These are phyloP conservation scores for Hippoglossus stenolepis DNA, from an alignment of 2,113 vertebrate genomes.

Conservation along the genomic window DNA sequence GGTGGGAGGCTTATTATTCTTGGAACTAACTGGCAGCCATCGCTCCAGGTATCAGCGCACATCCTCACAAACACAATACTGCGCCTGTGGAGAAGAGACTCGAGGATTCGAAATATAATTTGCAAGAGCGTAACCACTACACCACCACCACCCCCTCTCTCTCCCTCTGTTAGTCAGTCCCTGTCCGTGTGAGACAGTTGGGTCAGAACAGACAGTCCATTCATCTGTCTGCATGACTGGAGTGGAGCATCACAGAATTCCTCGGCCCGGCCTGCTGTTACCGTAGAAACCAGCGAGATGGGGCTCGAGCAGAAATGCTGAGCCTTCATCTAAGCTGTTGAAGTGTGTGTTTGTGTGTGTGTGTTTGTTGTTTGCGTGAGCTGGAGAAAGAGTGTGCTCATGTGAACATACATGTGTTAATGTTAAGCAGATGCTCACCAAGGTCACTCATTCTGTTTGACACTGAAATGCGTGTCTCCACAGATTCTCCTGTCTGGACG, in stretches of 20 bases:
- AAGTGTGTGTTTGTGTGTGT: constrained; percentile 12
- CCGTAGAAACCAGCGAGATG: constrained; percentile 73
- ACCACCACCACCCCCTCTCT: not conserved
- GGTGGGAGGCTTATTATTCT: constrained; percentile 38
- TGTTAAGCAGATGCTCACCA: constrained; percentile 46
- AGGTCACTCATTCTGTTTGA: constrained; percentile 55
- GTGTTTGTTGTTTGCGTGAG: constrained; percentile 12
- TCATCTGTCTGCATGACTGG: constrained; percentile 75
- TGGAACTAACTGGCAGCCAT: constrained; percentile 42
- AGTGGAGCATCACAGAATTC: constrained; percentile 73
- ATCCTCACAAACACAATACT: constrained; percentile 28
- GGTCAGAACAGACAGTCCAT: constrained; percentile 76
- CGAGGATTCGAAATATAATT: constrained; percentile 26
- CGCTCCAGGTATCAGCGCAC: constrained; percentile 5
- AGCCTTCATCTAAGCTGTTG: constrained; percentile 42
- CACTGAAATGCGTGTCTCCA: constrained; percentile 35
- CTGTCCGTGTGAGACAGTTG: constrained; percentile 58
- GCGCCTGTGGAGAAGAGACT: not conserved
- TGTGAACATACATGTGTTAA: constrained; percentile 43
- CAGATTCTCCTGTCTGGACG: constrained; percentile 8
- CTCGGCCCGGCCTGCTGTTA: constrained; percentile 67
- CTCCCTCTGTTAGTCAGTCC: not conserved
- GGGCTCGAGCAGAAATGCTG: constrained; percentile 47
- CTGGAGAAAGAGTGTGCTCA: constrained; percentile 1
- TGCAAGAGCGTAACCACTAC: constrained; percentile 40